These are phyloP conservation scores for Congeria kusceri DNA, from an alignment of 2,888 invertebrate genomes.

Conservation along the genomic window DNA sequence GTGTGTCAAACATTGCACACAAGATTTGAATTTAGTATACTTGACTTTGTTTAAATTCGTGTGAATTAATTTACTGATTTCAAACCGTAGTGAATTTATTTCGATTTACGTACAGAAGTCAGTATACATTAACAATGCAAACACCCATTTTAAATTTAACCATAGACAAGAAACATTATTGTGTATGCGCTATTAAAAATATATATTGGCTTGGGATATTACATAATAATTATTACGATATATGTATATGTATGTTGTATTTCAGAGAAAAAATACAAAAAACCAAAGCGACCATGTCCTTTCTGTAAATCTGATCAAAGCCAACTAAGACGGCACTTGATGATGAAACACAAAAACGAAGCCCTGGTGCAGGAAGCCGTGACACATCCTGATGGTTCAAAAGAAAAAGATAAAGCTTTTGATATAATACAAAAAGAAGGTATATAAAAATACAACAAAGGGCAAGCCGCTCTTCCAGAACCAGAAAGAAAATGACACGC, in stretches of 20 bases:
- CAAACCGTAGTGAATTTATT: no score
- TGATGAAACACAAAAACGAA: neutral
- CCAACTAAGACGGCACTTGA: slow-evolving; percentile 8
- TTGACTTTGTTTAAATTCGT: no score
- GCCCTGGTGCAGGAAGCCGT: slow-evolving; percentile 5
- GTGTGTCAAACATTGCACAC: no score
- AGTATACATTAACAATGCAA: no score
- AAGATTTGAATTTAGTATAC: no score
- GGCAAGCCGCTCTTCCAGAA: neutral
- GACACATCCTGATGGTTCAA: slow-evolving; percentile 3
- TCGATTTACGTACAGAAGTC: no score
- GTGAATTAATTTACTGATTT: no score
- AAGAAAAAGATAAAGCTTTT: slow-evolving; percentile 6
- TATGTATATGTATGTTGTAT: neutral
- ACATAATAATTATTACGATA: no score
- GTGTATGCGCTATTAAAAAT: no score
- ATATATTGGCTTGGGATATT: no score
- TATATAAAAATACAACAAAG: slow-evolving; percentile 8
- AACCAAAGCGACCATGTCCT: slow-evolving; percentile 14
- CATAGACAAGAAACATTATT: no score
- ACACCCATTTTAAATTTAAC: no score
- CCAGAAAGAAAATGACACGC: slow-evolving; percentile 7
- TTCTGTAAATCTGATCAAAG: slow-evolving; percentile 6
- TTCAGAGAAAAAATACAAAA: slow-evolving; percentile 14
- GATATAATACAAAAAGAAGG: slow-evolving; percentile 11